Percentiles rank a stretch among this genome's conserved stretches.
These are phyloP conservation scores for Sinocyclocheilus grahami DNA, from an alignment of 2,113 vertebrate species.

Conservation along the genomic window DNA sequence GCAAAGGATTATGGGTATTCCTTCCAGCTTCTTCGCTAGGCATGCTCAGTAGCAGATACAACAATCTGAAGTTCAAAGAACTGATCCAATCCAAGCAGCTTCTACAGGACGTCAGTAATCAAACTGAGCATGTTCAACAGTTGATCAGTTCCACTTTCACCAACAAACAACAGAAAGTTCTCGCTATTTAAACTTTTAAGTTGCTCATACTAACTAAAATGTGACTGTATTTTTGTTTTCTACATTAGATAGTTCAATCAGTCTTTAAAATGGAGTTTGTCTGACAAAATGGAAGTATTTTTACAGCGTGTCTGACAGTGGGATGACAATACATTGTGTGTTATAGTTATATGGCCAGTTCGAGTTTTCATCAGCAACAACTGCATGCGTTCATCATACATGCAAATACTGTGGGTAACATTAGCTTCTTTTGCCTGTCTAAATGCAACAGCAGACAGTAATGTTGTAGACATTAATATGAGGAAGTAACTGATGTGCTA, in stretches of 20 bases:
- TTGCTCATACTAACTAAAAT: background rate
- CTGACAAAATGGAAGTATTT: background rate
- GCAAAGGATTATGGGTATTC: too few relatives aligned
- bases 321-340: too few relatives aligned
- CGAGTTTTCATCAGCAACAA: background rate
- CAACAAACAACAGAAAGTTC: background rate
- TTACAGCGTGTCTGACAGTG: background rate
- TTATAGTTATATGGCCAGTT: too few relatives aligned
- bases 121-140: too few relatives aligned
- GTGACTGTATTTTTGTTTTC: background rate
- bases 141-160: too few relatives aligned
- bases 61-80: too few relatives aligned
- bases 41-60: too few relatives aligned
- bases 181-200: background rate
- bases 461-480: background rate
- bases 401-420: background rate
- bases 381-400: background rate
- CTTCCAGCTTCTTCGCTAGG: too few relatives aligned
- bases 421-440: background rate
- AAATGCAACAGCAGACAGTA: too few relatives aligned
- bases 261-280: too few relatives aligned
- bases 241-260: background rate
- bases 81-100: too few relatives aligned
- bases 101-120: too few relatives aligned
- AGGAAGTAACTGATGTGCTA: background rate